Conservation (phyloP, 1,140 invertebrate genomes). For the Ostrea edulis region DNA sequence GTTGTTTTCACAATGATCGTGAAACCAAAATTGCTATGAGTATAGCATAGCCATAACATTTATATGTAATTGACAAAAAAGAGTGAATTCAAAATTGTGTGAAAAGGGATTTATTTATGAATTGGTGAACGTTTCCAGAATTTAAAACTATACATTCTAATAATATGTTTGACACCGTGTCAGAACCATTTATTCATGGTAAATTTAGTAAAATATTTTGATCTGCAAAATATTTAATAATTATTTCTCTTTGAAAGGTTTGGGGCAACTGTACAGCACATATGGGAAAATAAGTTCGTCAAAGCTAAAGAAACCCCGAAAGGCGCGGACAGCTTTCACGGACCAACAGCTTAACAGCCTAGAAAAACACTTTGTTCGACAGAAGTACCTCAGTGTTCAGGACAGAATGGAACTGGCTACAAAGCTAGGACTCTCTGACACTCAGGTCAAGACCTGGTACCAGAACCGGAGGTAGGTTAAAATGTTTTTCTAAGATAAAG, state of each 20-base stretch:
- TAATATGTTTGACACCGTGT: too few relatives aligned
- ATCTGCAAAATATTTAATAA: too few relatives aligned
- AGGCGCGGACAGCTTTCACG: conserved; percentile 98
- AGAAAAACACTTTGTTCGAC: conserved; percentile 98
- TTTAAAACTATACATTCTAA: too few relatives aligned
- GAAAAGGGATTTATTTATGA: too few relatives aligned
- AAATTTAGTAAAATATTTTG: too few relatives aligned
- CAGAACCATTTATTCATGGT: too few relatives aligned
- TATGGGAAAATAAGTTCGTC: neutral
- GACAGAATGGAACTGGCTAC: conserved; percentile 98
- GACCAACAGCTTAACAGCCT: conserved; percentile 97
- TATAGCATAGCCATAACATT: too few relatives aligned
- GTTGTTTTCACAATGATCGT: too few relatives aligned
- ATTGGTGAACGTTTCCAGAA: too few relatives aligned
- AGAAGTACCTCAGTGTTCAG: conserved; percentile 99
- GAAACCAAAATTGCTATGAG: too few relatives aligned
- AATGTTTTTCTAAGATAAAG: neutral
- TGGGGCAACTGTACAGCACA: neutral
- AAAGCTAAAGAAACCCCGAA: conserved; percentile 93
- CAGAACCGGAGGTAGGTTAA: conserved; percentile 95
- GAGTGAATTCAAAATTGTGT: too few relatives aligned
- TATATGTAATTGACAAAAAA: too few relatives aligned
- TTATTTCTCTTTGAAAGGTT: neutral
- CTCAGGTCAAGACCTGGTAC: conserved; percentile 99
- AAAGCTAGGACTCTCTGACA: conserved; percentile 96